phyloP scores from a whole-genome alignment of 2,797 vertebrate species.

The Semaprochilodus insignis region DNA sequence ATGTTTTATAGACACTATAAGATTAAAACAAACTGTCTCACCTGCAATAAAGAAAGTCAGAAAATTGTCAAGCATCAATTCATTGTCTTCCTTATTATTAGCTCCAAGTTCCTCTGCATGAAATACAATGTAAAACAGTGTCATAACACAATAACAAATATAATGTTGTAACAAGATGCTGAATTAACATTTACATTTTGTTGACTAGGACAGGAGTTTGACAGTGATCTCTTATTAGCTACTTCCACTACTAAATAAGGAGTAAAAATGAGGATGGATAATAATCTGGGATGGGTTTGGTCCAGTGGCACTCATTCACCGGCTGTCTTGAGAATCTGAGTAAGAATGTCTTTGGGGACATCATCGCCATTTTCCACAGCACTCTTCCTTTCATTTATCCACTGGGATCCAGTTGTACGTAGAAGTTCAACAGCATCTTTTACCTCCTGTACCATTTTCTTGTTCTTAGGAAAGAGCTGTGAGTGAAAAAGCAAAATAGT shows the following conservation, averaged over 20 bases:
- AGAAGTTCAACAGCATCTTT: constrained; percentile 80
- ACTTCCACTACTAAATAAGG: not conserved
- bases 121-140: not conserved
- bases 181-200: no score
- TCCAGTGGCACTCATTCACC: constrained; percentile 51
- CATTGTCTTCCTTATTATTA: constrained; percentile 81
- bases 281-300: not conserved
- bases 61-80: constrained; percentile 91
- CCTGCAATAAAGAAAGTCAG: constrained; percentile 92
- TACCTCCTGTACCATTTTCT: constrained; percentile 76
- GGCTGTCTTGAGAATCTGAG: constrained; percentile 85
- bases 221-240: not conserved
- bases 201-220: not conserved
- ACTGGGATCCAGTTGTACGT: constrained; percentile 82
- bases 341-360: constrained; percentile 86
- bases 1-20: not conserved
- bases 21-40: constrained; percentile 60
- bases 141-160: no score
- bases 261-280: not conserved
- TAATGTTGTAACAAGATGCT: no score
- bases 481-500: not conserved
- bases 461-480: constrained; percentile 83
- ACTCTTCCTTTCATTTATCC: constrained; percentile 81
- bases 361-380: constrained; percentile 81
- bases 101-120: constrained; percentile 77